Conservation (phyloP, 2,797 vertebrate species). For the Danio albolineatus region DNA sequence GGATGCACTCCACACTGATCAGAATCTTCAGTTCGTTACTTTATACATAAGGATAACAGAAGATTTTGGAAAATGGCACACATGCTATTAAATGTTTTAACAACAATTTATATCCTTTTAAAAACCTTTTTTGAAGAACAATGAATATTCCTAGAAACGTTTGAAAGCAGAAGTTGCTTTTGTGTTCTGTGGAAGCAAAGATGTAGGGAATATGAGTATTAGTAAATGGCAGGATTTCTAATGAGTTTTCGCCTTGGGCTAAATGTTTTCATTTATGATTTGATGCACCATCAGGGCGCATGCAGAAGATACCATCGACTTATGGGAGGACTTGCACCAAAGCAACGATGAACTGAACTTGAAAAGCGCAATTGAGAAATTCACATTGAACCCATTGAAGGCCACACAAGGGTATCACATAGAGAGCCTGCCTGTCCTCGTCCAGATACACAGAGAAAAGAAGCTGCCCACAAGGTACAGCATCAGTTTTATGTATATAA, state of each 20-base stretch:
- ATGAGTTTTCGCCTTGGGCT: neutral
- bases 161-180: neutral
- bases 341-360: conserved; percentile 73
- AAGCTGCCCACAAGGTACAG: conserved; percentile 77
- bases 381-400: conserved; percentile 88
- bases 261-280: neutral
- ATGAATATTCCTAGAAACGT: neutral
- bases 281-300: conserved; percentile 78
- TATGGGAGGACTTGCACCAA: conserved; percentile 86
- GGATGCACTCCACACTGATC: no score
- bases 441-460: conserved; percentile 80
- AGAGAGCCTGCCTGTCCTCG: conserved; percentile 82
- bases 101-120: neutral
- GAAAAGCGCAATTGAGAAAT: conserved; percentile 80
- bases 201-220: no score
- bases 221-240: neutral
- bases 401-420: conserved; percentile 84
- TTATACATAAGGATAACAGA: neutral
- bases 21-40: neutral
- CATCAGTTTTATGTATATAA: neutral
- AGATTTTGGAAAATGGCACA: neutral
- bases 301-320: conserved; percentile 81
- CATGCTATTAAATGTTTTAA: neutral
- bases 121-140: neutral
- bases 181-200: neutral